Evolutionary conservation across 2,888 invertebrate species (phyloP).

Genomic region (Orthosia incerta): DNA sequence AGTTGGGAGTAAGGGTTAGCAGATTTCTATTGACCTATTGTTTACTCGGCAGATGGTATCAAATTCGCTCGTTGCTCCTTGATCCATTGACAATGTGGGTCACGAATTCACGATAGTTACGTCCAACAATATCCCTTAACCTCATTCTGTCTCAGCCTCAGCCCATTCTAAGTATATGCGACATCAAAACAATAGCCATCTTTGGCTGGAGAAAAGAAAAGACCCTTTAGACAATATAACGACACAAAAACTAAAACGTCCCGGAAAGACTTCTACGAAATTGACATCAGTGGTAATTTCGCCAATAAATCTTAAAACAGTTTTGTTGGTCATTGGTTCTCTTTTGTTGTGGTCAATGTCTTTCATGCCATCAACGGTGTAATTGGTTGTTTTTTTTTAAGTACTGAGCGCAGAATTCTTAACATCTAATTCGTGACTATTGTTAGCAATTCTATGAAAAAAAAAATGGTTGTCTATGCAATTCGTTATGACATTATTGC

Average conservation of each 20-base stretch:
- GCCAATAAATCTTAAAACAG: slow-evolving; percentile 64
- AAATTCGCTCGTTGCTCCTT: slow-evolving; percentile 82
- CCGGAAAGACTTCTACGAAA: slow-evolving; percentile 59
- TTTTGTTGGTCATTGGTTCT: slow-evolving; percentile 20
- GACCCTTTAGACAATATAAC: slow-evolving; percentile 33
- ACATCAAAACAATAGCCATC: slow-evolving; percentile 45
- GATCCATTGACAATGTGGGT: slow-evolving; percentile 85
- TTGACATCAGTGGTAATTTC: slow-evolving; percentile 72
- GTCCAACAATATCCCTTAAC: slow-evolving; percentile 51
- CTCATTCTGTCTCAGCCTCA: slow-evolving; percentile 41
- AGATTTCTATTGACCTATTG: slow-evolving; percentile 79
- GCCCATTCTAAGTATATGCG: slow-evolving; percentile 31
- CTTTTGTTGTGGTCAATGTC: slow-evolving; percentile 29
- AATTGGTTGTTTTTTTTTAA: slow-evolving; percentile 5
- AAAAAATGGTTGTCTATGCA: background rate
- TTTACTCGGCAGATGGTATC: slow-evolving; percentile 82
- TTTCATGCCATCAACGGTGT: slow-evolving; percentile 13
- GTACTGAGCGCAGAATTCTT: background rate
- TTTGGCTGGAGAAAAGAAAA: slow-evolving; percentile 30
- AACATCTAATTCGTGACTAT: background rate
- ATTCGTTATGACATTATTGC: slow-evolving; percentile 19
- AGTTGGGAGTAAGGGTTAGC: slow-evolving; percentile 88
- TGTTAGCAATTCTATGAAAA: background rate
- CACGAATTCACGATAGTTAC: slow-evolving; percentile 79
- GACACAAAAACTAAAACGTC: slow-evolving; percentile 37